Percentiles rank a stretch among this genome's conserved stretches.
phyloP scores from a whole-genome alignment of 1,140 invertebrate species.

The Drosophila rhopaloa region DNA sequence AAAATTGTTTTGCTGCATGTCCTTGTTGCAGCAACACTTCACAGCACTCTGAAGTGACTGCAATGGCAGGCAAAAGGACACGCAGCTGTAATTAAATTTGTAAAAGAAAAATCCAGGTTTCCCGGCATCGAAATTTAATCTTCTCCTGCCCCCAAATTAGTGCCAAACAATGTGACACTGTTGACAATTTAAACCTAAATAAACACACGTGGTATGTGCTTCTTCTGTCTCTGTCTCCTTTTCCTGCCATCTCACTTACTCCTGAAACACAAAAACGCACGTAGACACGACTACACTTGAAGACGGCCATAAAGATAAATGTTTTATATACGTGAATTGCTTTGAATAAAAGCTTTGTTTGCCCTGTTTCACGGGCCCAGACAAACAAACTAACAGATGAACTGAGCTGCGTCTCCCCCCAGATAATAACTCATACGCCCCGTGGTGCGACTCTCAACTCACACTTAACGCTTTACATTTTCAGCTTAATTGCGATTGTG shows the following conservation, averaged over 20 bases:
- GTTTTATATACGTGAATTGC: conserved; percentile 82
- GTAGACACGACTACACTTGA: conserved; percentile 62
- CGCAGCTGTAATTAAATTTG: conserved; percentile 73
- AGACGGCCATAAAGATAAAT: conserved; percentile 82
- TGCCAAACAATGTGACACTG: conserved; percentile 54
- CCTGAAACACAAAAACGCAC: conserved; percentile 5
- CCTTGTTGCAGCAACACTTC: conserved; percentile 52
- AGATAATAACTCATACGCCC: conserved; percentile 72
- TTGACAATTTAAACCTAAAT: conserved; percentile 59
- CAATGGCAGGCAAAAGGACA: conserved; percentile 69
- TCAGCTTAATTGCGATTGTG: conserved; percentile 68
- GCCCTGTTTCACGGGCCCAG: conserved; percentile 61
- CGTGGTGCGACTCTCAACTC: conserved; percentile 27
- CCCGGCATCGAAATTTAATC: conserved; percentile 23
- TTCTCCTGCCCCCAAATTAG: conserved; percentile 40
- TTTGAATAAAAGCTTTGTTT: conserved; percentile 80
- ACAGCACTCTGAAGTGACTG: conserved; percentile 63
- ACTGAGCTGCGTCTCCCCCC: conserved; percentile 2
- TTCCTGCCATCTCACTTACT: background rate
- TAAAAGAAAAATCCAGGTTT: conserved; percentile 15
- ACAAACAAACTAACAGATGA: conserved; percentile 40
- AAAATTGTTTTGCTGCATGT: conserved; percentile 69
- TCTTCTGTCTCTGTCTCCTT: too few relatives aligned
- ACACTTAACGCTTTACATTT: conserved; percentile 61
- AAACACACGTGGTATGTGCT: conserved; percentile 43